A percentile compares a stretch with the other conserved stretches of the same genome.
phyloP scores from a whole-genome alignment of 1,140 invertebrate genomes.

The Gonatopus flavifemur region DNA sequence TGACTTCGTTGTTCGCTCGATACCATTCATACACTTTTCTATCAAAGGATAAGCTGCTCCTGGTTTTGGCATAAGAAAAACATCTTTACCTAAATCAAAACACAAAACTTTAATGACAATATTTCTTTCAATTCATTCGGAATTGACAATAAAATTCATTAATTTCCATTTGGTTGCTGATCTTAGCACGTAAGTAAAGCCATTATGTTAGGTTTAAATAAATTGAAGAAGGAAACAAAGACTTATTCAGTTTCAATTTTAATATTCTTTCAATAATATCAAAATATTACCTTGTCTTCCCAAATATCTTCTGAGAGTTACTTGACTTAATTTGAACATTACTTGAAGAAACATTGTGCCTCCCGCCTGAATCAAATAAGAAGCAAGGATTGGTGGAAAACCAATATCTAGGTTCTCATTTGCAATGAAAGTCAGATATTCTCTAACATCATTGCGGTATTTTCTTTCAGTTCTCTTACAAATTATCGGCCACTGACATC shows the following conservation, averaged over 20 bases:
- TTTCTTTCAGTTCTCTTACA: conserved; percentile 56
- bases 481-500: conserved; percentile 56
- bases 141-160: conserved; percentile 13
- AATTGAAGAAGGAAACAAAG: neutral
- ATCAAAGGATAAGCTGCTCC: conserved; percentile 19
- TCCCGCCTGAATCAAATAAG: conserved; percentile 38
- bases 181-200: neutral
- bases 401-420: conserved; percentile 39
- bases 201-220: conserved; percentile 9
- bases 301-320: conserved; percentile 33
- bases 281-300: conserved; percentile 20
- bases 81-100: conserved; percentile 15
- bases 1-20: conserved; percentile 10
- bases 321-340: conserved; percentile 45
- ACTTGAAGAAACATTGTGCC: conserved; percentile 41
- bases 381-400: conserved; percentile 37
- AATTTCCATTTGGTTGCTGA: neutral
- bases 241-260: conserved; percentile 1
- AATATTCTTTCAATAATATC: neutral
- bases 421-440: conserved; percentile 34
- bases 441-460: conserved; percentile 48
- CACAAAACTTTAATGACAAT: neutral
- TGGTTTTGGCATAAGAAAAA: conserved; percentile 24
- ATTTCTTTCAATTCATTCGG: no score
- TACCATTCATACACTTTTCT: conserved; percentile 26